Evolutionary conservation across 2,113 vertebrate species (phyloP).

Genomic region (Oryzias celebensis): DNA sequence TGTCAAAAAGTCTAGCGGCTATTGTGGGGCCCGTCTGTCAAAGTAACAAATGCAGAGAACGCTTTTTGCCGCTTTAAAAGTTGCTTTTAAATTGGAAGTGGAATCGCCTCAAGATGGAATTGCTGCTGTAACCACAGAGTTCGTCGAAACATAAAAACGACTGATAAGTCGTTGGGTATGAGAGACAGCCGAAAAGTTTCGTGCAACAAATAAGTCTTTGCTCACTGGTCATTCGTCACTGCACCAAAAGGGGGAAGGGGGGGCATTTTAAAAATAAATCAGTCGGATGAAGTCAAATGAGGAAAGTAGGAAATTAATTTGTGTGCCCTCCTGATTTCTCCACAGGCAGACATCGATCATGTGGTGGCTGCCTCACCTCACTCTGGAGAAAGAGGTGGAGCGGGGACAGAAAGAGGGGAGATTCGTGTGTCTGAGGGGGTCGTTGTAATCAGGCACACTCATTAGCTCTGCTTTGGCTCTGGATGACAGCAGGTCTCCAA

Average conservation of each 20-base stretch:
- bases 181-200: slow-evolving; percentile 22
- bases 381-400: slow-evolving; percentile 64
- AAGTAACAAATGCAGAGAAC: slow-evolving; percentile 29
- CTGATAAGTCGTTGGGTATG: slow-evolving; percentile 2
- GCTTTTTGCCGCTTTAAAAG: slow-evolving; percentile 29
- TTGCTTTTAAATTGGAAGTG: slow-evolving; percentile 3
- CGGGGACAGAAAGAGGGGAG: slow-evolving; percentile 43
- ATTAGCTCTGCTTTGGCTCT: slow-evolving; percentile 73
- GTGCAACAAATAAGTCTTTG: slow-evolving; percentile 18
- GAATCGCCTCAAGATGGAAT: slow-evolving; percentile 7
- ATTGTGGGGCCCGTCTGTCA: slow-evolving; percentile 56
- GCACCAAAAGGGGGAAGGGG: slow-evolving; percentile 49
- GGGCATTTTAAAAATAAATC: slow-evolving; percentile 64
- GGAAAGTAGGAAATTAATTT: slow-evolving; percentile 80
- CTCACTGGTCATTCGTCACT: slow-evolving; percentile 43
- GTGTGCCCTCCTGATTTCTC: slow-evolving; percentile 77
- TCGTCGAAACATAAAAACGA: slow-evolving; percentile 14
- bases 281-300: slow-evolving; percentile 75
- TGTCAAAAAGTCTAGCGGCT: slow-evolving; percentile 57
- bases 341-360: slow-evolving; percentile 79
- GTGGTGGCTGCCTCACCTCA: slow-evolving; percentile 65
- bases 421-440: slow-evolving; percentile 73
- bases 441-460: slow-evolving; percentile 74
- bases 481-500: slow-evolving; percentile 71
- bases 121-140: not conserved